Evolutionary conservation across 1,140 invertebrate genomes (phyloP).

Genomic region (Apis florea): DNA sequence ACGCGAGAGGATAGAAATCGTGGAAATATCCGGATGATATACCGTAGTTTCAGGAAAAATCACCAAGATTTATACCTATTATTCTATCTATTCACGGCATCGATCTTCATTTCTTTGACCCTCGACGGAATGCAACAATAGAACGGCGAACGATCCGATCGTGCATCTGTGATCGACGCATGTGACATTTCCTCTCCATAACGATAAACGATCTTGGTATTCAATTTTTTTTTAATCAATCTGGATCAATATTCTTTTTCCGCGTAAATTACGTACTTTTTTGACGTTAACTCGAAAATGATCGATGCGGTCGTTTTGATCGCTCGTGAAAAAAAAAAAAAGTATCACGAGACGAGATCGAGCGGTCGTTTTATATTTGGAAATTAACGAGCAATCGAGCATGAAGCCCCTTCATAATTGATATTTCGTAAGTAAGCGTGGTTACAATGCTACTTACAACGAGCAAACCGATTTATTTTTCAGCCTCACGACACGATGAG

Average conservation of each 20-base stretch:
- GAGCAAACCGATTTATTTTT: neutral
- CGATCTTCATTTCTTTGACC: constrained; percentile 45
- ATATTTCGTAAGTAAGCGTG: neutral
- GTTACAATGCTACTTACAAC: neutral
- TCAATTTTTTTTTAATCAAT: constrained; percentile 4
- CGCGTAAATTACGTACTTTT: no score
- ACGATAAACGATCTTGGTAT: neutral
- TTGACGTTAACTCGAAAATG: no score
- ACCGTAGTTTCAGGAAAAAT: constrained; percentile 49
- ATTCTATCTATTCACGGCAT: constrained; percentile 16
- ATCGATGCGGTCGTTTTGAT: no score
- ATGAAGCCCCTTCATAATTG: neutral
- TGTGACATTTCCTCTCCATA: constrained; percentile 45
- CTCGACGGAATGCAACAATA: constrained; percentile 34
- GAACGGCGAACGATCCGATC: constrained; percentile 28
- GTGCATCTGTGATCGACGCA: constrained; percentile 23
- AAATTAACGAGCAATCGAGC: neutral
- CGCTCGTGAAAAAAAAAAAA: no score
- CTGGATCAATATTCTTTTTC: neutral
- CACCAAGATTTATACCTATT: neutral
- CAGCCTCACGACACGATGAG: neutral
- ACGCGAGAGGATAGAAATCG: neutral
- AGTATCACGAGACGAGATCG: no score
- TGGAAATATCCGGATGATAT: neutral
- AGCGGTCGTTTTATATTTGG: neutral